These are phyloP conservation scores for Myotis davidii DNA, from an alignment of 2,113 vertebrate species.

Conservation along the genomic window DNA sequence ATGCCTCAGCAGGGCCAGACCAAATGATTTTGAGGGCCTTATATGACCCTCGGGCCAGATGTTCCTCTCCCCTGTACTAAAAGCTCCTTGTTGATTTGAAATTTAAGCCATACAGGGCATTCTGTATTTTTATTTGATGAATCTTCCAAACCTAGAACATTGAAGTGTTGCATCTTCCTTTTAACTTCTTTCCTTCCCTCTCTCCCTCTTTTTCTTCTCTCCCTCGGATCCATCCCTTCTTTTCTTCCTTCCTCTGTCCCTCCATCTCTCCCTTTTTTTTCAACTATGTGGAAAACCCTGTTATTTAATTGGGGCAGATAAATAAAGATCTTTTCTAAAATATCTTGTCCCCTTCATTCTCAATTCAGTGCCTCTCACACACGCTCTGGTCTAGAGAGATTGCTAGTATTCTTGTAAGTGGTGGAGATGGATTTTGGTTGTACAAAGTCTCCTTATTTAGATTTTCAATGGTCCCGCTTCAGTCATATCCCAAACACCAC, in stretches of 20 bases:
- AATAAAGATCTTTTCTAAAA: neutral
- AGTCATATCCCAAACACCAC: neutral
- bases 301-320: neutral
- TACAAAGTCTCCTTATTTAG: neutral
- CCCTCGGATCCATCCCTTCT: neutral
- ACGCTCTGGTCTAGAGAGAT: neutral
- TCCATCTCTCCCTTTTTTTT: neutral
- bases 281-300: neutral
- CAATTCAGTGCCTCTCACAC: neutral
- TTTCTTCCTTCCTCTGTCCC: neutral
- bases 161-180: no score
- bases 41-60: no score
- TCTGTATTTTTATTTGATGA: neutral
- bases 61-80: neutral
- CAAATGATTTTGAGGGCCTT: no score
- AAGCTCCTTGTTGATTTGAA: neutral
- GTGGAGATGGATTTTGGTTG: neutral
- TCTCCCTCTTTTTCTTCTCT: rapidly evolving
- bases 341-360: neutral
- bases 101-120: neutral
- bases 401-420: neutral
- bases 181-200: neutral
- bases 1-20: no score
- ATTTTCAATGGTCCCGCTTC: neutral
- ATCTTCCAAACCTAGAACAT: neutral